phyloP scores from a whole-genome alignment of 2,888 invertebrate genomes.

The Diachrysia chrysitis region DNA sequence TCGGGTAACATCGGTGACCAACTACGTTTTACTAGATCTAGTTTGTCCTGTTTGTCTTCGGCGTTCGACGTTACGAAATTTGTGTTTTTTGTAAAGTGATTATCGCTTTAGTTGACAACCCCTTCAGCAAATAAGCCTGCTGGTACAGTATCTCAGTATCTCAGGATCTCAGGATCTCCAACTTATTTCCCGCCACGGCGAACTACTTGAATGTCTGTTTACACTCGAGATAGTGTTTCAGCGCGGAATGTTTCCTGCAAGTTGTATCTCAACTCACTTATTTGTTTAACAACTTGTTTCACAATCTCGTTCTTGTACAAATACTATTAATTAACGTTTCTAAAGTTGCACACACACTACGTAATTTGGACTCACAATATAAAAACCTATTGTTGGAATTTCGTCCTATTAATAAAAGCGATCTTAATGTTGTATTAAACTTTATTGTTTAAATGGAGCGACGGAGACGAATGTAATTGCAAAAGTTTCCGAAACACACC shows the following conservation, averaged over 20 bases:
- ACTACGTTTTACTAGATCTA: too few species aligned
- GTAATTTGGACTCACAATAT: slow-evolving; percentile 28
- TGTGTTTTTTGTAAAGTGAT: too few species aligned
- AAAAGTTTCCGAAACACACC: slow-evolving; percentile 46
- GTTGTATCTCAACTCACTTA: slow-evolving; percentile 38
- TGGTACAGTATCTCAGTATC: slow-evolving; percentile 20
- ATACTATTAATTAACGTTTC: slow-evolving; percentile 49
- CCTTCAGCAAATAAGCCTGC: too few species aligned
- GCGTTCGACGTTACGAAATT: too few species aligned
- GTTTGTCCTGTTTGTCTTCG: too few species aligned
- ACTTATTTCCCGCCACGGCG: slow-evolving; percentile 34
- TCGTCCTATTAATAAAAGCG: slow-evolving; percentile 25
- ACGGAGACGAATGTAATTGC: slow-evolving; percentile 48
- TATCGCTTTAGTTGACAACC: too few species aligned
- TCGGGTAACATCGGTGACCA: too few species aligned
- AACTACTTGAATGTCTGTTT: slow-evolving; percentile 42
- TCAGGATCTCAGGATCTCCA: too few species aligned
- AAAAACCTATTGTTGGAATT: slow-evolving; percentile 20
- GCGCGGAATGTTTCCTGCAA: slow-evolving; percentile 27
- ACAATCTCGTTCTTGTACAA: slow-evolving; percentile 22
- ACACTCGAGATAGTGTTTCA: slow-evolving; percentile 50
- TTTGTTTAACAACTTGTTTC: slow-evolving; percentile 45
- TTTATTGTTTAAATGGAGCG: slow-evolving; percentile 46
- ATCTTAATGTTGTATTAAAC: slow-evolving; percentile 35
- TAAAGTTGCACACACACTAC: slow-evolving; percentile 28